Evolutionary conservation across 2,113 vertebrate species (phyloP).

Genomic region (Suncus etruscus): DNA sequence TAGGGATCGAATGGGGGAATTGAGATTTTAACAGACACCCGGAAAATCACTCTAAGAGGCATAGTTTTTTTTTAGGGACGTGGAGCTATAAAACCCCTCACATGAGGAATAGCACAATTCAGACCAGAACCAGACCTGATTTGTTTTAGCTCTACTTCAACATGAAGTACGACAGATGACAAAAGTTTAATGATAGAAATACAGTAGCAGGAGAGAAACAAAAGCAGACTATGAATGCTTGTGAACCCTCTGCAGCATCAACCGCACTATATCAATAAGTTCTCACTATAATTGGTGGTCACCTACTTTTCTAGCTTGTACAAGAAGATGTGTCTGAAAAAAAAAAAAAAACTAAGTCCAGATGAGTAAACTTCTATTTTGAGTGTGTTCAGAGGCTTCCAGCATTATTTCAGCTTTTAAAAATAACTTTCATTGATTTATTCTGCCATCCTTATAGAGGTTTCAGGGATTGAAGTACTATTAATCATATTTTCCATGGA

Average conservation of each 20-base stretch:
- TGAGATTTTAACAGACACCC: background rate
- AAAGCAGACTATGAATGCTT: background rate
- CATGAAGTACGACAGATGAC: background rate
- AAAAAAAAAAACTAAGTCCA: background rate
- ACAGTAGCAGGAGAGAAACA: background rate
- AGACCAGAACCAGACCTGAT: background rate
- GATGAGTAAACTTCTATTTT: background rate
- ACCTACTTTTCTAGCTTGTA: background rate
- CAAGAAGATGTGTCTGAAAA: background rate
- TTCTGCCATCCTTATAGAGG: too few species aligned
- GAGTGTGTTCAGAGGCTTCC: background rate
- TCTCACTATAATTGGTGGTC: too few species aligned
- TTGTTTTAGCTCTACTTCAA: background rate
- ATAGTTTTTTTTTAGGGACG: background rate
- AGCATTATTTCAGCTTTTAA: background rate
- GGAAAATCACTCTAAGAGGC: too few species aligned
- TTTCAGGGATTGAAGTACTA: too few species aligned
- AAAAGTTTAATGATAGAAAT: conserved; percentile 7
- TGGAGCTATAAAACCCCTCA: background rate
- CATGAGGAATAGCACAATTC: background rate
- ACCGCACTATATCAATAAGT: background rate
- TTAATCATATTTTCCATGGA: too few species aligned
- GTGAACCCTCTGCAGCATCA: background rate
- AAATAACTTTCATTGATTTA: background rate
- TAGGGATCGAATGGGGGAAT: background rate